Evolutionary conservation across 1,140 invertebrate genomes (phyloP), one percentile per base, ranked within the genome.

Genomic region (Scaptodrosophila lebanonensis): DNA sequence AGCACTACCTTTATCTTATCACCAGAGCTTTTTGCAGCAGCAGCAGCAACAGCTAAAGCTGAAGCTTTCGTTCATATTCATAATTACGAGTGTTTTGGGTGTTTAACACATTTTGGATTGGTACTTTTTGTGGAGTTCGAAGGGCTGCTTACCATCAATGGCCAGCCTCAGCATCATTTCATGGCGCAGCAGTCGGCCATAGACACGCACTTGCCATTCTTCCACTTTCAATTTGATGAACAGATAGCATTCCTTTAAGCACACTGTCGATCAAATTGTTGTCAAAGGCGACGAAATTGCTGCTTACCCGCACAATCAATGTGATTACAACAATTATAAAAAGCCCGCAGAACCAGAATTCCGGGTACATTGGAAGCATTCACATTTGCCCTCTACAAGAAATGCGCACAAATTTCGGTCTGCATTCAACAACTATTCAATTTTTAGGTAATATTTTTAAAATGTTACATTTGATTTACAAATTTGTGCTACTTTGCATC

Each of bases 61-160:
- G n/a, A n/a, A n/a, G n/a, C n/a, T n/a, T n/a, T n/a, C n/a, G n/a
- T n/a, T n/a, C n/a, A n/a, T 43, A 40, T 33, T 16, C 2, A 22
- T 9, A 18, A n/a, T 4, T 9, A 11, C 15, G n/a, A 1, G 20
- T 1, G 2, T n/a, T 9, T 17, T 11, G 8, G 32, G 20, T 38
- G 39, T 15, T 45, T 63, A 35, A 49, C 56, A 66, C 30, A 18
- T 43, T 45, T 2, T 35, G 18, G 15, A 36, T 11, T 7, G 6
- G n/a, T 12, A 29, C 15, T 35, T 44, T 13, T 40, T 43, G 13
- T 20, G 22, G 7, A 43, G 38, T 63, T n/a, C n/a, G n/a, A n/a
- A n/a, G n/a, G n/a, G 8, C 8, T 8, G 22, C 73, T 79, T 79
- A 79, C 73, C 73, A 42, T 79, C 75, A 13, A 79, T 59, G 51